phyloP scores from a whole-genome alignment of 2,113 vertebrate species.

The Hiodon tergisus region DNA sequence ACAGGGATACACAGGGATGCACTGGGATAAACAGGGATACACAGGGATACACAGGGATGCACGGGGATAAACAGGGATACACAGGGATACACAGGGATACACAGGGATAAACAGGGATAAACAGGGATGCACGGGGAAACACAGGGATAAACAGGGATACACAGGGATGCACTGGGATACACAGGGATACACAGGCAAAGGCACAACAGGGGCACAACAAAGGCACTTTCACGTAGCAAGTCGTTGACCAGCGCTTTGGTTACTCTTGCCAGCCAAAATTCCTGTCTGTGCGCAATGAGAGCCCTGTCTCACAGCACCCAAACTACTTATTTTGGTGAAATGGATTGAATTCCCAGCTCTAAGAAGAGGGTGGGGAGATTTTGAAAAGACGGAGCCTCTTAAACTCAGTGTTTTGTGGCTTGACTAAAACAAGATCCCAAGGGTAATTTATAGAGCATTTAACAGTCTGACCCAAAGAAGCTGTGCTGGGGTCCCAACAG shows the following conservation, averaged over 20 bases:
- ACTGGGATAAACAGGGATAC: no score
- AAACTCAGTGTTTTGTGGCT: background rate
- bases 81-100: no score
- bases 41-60: no score
- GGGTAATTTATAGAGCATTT: slow-evolving; percentile 18
- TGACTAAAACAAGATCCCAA: background rate
- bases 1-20: no score
- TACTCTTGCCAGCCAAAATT: background rate
- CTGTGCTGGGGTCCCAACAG: background rate
- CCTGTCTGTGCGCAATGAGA: background rate
- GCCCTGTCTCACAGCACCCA: background rate
- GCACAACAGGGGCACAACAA: background rate
- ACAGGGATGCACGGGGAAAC: no score
- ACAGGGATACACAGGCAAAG: no score
- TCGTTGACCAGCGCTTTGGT: background rate
- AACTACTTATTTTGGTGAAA: background rate
- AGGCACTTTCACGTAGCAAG: background rate
- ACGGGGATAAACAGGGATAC: no score
- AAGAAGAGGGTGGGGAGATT: background rate
- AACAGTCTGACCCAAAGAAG: background rate
- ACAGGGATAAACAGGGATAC: no score
- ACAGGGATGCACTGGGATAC: no score
- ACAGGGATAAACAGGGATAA: no score
- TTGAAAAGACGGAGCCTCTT: slow-evolving; percentile 5
- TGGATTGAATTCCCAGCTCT: background rate